Percentiles rank a stretch among this genome's conserved stretches.
phyloP scores from a whole-genome alignment of 2,888 invertebrate genomes.

The Caenorhabditis uteleia region DNA sequence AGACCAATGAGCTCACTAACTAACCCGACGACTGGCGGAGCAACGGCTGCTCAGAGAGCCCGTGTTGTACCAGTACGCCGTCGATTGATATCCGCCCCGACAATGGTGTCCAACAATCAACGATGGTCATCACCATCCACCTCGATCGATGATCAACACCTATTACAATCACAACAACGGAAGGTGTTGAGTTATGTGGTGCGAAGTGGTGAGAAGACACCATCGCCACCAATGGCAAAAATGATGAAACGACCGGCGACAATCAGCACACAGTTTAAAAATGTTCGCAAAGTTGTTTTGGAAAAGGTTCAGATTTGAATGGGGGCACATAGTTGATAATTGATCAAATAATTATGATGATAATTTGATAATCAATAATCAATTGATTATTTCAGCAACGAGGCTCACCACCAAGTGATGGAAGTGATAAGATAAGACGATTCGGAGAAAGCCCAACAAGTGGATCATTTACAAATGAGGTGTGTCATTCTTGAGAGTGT shows the following conservation, averaged over 20 bases:
- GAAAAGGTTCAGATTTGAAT: conserved; percentile 3
- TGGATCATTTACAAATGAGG: conserved; percentile 30
- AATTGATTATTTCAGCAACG: conserved; percentile 28
- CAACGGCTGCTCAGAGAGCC: neutral
- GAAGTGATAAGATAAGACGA: conserved; percentile 44
- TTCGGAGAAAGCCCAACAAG: conserved; percentile 51
- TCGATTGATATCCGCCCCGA: conserved; percentile 22
- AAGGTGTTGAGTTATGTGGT: too few relatives aligned
- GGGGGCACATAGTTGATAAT: conserved; percentile 1
- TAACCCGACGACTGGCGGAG: neutral
- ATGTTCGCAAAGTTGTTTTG: conserved; percentile 10
- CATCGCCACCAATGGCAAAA: conserved; percentile 27
- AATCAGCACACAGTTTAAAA: conserved; percentile 14
- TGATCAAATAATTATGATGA: conserved; percentile 3
- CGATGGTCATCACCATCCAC: conserved; percentile 14
- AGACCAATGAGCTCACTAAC: too few relatives aligned
- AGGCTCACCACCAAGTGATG: conserved; percentile 39
- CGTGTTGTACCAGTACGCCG: conserved; percentile 15
- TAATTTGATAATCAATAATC: neutral
- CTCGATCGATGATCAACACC: conserved; percentile 7
- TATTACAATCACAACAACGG: conserved; percentile 10
- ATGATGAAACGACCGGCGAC: conserved; percentile 4
- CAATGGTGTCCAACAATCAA: conserved; percentile 14
- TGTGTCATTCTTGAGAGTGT: too few relatives aligned
- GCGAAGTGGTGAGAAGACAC: conserved; percentile 10